phyloP scores from a whole-genome alignment of 2,797 vertebrate genomes.

The Sparidentex hasta region DNA sequence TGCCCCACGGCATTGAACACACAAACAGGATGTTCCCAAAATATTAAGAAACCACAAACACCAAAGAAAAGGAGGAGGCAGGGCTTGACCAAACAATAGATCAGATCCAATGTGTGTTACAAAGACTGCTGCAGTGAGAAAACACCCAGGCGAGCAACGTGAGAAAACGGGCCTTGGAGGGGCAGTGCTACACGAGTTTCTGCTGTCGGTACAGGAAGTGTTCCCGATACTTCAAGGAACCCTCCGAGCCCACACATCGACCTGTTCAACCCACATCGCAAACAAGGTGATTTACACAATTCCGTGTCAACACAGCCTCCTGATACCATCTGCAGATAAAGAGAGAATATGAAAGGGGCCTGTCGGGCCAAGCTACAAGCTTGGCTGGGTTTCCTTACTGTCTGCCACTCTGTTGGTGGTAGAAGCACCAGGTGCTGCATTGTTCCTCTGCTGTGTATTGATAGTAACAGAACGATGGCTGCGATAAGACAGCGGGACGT shows the following conservation, averaged over 20 bases:
- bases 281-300: conserved; percentile 71
- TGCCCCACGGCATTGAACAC: conserved; percentile 55
- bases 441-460: conserved; percentile 41
- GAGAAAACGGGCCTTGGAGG: conserved; percentile 36
- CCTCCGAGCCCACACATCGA: conserved; percentile 33
- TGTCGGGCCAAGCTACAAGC: conserved; percentile 20
- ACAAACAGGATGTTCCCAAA: conserved; percentile 82
- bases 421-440: conserved; percentile 56
- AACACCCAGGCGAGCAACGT: conserved; percentile 34
- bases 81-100: conserved; percentile 64
- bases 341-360: conserved; percentile 42
- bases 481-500: conserved; percentile 37
- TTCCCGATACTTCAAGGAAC: conserved; percentile 61
- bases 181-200: conserved; percentile 37
- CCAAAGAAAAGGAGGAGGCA: conserved; percentile 59
- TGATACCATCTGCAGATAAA: conserved; percentile 65
- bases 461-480: conserved; percentile 36
- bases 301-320: conserved; percentile 65
- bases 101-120: conserved; percentile 39
- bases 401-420: conserved; percentile 44
- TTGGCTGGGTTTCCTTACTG: conserved; percentile 32
- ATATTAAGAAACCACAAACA: conserved; percentile 74
- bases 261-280: conserved; percentile 63
- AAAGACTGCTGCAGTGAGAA: conserved; percentile 26
- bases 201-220: conserved; percentile 61